Conservation (phyloP, 2,113 vertebrate genomes). For the Epinephelus lanceolatus region DNA sequence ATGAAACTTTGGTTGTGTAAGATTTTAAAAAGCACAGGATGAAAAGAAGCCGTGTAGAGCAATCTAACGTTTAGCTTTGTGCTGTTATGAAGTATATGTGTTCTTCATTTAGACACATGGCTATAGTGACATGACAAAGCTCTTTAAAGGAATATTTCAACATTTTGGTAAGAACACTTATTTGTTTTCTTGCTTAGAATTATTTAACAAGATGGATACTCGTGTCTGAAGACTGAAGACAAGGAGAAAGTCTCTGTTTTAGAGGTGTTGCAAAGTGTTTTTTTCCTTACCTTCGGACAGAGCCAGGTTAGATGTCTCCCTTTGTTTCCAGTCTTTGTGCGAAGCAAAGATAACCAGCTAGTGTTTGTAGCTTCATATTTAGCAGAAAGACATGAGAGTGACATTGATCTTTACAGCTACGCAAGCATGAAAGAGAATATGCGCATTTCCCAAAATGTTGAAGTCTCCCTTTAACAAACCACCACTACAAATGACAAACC, state of each 20-base stretch:
- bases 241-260: neutral
- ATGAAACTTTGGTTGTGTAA: neutral
- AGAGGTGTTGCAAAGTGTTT: neutral
- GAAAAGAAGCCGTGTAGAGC: neutral
- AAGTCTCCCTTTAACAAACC: neutral
- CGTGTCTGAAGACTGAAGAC: neutral
- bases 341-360: neutral
- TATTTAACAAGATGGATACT: neutral
- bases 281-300: neutral
- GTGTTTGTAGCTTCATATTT: neutral
- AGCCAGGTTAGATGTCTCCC: neutral
- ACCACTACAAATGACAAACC: constrained; percentile 15
- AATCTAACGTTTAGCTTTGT: neutral
- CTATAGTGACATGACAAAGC: neutral
- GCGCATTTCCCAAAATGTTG: neutral
- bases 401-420: neutral
- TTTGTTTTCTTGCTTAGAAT: neutral
- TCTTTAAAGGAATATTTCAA: neutral
- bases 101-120: neutral
- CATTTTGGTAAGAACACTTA: neutral
- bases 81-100: neutral
- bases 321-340: neutral
- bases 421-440: neutral
- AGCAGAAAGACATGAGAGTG: neutral
- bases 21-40: neutral